phyloP scores from a whole-genome alignment of 2,113 vertebrate genomes.

The Garra rufa region DNA sequence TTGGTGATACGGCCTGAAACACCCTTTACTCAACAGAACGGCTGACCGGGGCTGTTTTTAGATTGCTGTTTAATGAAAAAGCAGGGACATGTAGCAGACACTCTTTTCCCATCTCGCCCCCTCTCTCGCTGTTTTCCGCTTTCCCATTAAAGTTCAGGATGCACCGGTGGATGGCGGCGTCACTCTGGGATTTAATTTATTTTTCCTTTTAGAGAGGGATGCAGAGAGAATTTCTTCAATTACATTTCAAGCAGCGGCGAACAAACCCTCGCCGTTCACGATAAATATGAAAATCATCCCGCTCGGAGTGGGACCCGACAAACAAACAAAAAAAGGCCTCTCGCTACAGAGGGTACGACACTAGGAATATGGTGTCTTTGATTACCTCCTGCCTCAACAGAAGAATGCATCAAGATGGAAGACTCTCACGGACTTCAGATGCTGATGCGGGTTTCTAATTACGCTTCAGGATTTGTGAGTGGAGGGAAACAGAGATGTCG shows the following conservation, averaged over 20 bases:
- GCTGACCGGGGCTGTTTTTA: slow-evolving; percentile 79
- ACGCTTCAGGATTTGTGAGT: slow-evolving; percentile 4
- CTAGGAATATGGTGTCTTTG: slow-evolving; percentile 12
- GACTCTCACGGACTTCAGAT: neutral
- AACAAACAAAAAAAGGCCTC: slow-evolving; percentile 29
- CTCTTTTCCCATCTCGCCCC: slow-evolving; percentile 45
- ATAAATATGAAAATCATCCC: slow-evolving; percentile 64
- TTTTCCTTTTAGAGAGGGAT: slow-evolving; percentile 56
- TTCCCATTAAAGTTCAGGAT: slow-evolving; percentile 35
- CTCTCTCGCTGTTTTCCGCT: slow-evolving; percentile 43
- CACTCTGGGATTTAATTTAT: slow-evolving; percentile 54
- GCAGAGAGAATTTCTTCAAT: slow-evolving; percentile 60
- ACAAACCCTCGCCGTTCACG: neutral
- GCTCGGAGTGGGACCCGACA: slow-evolving; percentile 17
- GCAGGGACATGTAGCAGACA: slow-evolving; percentile 52
- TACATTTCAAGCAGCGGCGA: slow-evolving; percentile 57
- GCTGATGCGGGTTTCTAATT: slow-evolving; percentile 31
- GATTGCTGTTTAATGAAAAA: slow-evolving; percentile 78
- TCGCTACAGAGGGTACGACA: slow-evolving; percentile 18
- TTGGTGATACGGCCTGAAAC: slow-evolving; percentile 64
- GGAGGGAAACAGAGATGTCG: slow-evolving; percentile 19
- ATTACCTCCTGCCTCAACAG: slow-evolving; percentile 33
- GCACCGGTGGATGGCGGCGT: slow-evolving; percentile 12
- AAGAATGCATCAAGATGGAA: slow-evolving; percentile 14
- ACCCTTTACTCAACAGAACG: slow-evolving; percentile 64